Evolutionary conservation across 2,888 invertebrate species (phyloP).

Genomic region (Mystacides longicornis): DNA sequence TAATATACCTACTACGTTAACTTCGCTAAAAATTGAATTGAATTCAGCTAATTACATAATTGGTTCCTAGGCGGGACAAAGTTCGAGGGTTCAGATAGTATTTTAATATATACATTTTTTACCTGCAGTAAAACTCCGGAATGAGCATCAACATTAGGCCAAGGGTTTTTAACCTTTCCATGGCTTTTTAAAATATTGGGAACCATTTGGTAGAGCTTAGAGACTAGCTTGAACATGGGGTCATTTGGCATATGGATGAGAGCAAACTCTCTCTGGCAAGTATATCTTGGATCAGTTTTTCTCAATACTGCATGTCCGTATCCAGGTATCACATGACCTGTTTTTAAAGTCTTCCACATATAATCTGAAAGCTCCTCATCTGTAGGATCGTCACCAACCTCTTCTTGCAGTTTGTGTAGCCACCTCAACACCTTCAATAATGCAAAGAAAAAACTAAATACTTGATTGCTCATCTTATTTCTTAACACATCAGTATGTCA

Average conservation of each 20-base stretch:
- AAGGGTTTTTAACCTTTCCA: constrained; percentile 87
- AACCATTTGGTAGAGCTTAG: constrained; percentile 74
- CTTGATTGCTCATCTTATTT: too few relatives aligned
- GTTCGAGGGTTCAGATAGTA: too few relatives aligned
- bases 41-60: too few relatives aligned
- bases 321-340: constrained; percentile 79
- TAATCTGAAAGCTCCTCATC: constrained; percentile 82
- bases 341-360: constrained; percentile 85
- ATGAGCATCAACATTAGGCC: constrained; percentile 91
- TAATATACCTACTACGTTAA: too few relatives aligned
- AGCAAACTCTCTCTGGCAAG: constrained; percentile 81
- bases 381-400: constrained; percentile 65
- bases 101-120: too few relatives aligned
- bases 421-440: constrained; percentile 68
- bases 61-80: too few relatives aligned
- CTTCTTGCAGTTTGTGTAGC: constrained; percentile 69
- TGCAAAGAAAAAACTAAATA: too few relatives aligned
- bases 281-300: constrained; percentile 77
- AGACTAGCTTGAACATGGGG: constrained; percentile 69
- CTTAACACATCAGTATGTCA: too few relatives aligned
- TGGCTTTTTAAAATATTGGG: constrained; percentile 74
- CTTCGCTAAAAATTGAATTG: too few relatives aligned
- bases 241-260: constrained; percentile 78
- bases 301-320: constrained; percentile 86
- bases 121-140: constrained; percentile 73